Conservation (phyloP, 2,113 vertebrate species). For the Tapirus terrestris region DNA sequence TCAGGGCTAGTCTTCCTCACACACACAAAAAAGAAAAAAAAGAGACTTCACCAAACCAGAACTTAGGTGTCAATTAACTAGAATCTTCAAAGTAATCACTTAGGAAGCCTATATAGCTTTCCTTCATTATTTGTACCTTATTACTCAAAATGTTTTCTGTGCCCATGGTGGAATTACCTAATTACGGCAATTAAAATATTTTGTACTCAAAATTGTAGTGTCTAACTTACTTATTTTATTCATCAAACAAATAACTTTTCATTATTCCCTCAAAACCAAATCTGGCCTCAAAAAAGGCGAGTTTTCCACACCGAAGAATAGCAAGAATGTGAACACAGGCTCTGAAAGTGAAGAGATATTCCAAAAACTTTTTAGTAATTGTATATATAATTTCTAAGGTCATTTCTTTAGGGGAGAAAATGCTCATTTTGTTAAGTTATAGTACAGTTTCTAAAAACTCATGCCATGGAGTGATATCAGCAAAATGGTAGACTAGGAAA, state of each 20-base stretch:
- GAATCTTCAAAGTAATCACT: constrained; percentile 27
- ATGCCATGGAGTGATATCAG: not conserved
- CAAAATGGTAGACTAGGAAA: not conserved
- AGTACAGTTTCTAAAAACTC: constrained; percentile 32
- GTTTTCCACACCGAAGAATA: not conserved
- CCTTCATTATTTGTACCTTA: constrained; percentile 16
- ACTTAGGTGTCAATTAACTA: not conserved
- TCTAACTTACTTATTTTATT: constrained; percentile 31
- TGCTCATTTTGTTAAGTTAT: not conserved
- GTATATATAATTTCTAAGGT: not conserved
- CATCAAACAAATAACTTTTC: not conserved
- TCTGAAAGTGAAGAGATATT: constrained; percentile 8
- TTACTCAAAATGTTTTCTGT: constrained; percentile 29
- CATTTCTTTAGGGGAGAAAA: constrained; percentile 29
- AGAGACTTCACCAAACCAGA: not conserved
- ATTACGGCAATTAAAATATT: constrained; percentile 7
- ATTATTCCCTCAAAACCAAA: constrained; percentile 51
- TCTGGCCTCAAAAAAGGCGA: not conserved
- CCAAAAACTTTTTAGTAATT: not conserved
- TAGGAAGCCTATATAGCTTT: not conserved
- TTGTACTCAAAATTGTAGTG: not conserved
- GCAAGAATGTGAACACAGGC: not conserved
- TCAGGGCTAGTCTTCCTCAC: no score
- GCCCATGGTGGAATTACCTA: not conserved
- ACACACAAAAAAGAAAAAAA: not conserved